A percentile compares a stretch with the other conserved stretches of the same genome.
These are phyloP conservation scores for Dendrolimus houi DNA, from an alignment of 2,888 invertebrate genomes.

Conservation along the genomic window DNA sequence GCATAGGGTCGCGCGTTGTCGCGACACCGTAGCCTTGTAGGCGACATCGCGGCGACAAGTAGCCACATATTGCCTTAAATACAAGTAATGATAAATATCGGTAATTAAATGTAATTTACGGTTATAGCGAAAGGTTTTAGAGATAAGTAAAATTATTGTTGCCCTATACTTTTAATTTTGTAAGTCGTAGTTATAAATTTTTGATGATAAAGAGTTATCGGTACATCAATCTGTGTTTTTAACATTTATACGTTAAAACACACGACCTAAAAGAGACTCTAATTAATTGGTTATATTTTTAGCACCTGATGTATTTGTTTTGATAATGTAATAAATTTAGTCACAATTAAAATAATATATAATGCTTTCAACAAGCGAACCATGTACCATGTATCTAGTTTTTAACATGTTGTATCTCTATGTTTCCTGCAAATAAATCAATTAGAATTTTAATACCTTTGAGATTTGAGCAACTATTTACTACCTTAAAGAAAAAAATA, in stretches of 20 bases:
- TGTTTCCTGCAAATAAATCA: too few relatives aligned
- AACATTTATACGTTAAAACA: neutral
- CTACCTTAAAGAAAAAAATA: too few relatives aligned
- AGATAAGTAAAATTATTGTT: neutral
- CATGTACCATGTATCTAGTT: too few relatives aligned
- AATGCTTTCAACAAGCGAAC: too few relatives aligned
- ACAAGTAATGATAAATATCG: neutral
- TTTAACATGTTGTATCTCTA: too few relatives aligned
- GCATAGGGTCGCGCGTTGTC: constrained; percentile 3
- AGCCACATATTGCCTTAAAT: neutral
- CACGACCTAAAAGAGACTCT: too few relatives aligned
- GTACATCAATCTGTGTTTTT: neutral
- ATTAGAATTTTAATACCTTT: too few relatives aligned
- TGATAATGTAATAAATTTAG: too few relatives aligned
- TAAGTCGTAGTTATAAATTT: neutral
- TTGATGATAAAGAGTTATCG: neutral
- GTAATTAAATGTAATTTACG: neutral
- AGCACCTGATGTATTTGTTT: too few relatives aligned
- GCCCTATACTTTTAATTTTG: neutral
- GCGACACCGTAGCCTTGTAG: constrained; percentile 3
- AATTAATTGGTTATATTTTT: too few relatives aligned
- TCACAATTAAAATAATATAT: too few relatives aligned
- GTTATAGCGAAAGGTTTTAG: neutral
- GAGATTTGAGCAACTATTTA: too few relatives aligned
- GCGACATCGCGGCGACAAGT: neutral